These are phyloP conservation scores for Podabrus alpinus DNA, from an alignment of 2,888 invertebrate species.

Conservation along the genomic window DNA sequence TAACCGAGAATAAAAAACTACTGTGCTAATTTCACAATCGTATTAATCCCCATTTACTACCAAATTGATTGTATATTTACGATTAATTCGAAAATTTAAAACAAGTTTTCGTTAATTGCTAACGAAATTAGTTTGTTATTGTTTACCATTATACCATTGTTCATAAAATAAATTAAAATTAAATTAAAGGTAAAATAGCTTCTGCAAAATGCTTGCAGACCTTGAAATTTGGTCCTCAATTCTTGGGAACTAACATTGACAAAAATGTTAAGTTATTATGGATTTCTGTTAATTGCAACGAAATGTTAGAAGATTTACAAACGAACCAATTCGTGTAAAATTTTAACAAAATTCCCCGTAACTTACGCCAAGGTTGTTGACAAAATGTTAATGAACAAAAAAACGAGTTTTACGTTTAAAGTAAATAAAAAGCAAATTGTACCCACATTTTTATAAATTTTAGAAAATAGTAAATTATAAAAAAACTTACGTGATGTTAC, in stretches of 20 bases:
- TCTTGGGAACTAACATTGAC: background rate
- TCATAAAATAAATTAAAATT: background rate
- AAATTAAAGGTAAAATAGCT: background rate
- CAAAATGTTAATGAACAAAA: background rate
- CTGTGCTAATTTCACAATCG: background rate
- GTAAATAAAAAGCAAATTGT: background rate
- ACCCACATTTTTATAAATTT: background rate
- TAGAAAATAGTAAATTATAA: background rate
- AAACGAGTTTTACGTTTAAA: background rate
- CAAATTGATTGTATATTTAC: background rate
- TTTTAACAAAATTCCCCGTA: background rate
- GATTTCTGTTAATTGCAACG: background rate
- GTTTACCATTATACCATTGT: background rate
- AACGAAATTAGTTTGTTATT: background rate
- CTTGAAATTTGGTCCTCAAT: background rate
- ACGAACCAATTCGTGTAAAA: background rate
- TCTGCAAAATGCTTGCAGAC: background rate
- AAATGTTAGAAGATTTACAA: background rate
- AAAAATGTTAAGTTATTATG: background rate
- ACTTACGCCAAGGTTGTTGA: background rate
- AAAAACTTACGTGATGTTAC: background rate
- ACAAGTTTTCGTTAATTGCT: background rate
- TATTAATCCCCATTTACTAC: background rate
- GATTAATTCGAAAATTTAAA: background rate
- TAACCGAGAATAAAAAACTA: background rate